Evolutionary conservation across 2,113 vertebrate genomes (phyloP), one percentile per base, ranked within the genome.

Genomic region (Seriola rivoliana): DNA sequence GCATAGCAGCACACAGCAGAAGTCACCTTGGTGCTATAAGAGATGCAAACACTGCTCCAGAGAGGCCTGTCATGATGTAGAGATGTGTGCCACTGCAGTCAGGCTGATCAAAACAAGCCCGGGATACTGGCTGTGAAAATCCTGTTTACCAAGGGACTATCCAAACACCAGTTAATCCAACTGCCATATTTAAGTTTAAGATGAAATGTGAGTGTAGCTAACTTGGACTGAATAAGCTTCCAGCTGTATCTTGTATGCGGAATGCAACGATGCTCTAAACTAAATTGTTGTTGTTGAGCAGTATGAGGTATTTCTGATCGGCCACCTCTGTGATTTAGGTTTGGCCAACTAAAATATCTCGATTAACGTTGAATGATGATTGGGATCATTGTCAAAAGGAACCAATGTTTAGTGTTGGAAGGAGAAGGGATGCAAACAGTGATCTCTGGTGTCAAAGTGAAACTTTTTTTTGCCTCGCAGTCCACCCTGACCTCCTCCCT

Each of bases 11-110:
- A 54, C 73, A 65, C 75, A 75, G 82, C 82, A 88, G 82, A 80
- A 91, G 92, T 93, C 89, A 92, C 90, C 88, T 93, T 92, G 90
- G 81, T 71, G 76, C 65, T 74, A 60, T 65, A 57, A 75, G 77
- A 91, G 91, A 85, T 90, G 84, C 85, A 85, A 80, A 78, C 80
- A 32, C 82, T 82, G 48, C 77, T 83, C 84, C 54, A 68, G 78
- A 85, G 73, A 91, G 70, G 36, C 17, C 77, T 81, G 82, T 50
- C 70, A 75, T 72, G 57, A 82, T 29, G 63, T 64, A n/a, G 44
- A 66, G 23, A 80, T 60, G 19, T 88, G 70, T 84, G 74, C 86
- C 70, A 65, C 66, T 83, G 81, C 80, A 81, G 72, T 42, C 67
- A 42, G 62, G 13, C 52, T 52, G 58, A 85, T 83, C 71, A 62